Evolutionary conservation across 35 echinoderm and acorn worm genomes (phyloP).

Genomic region (Lytechinus pictus): DNA sequence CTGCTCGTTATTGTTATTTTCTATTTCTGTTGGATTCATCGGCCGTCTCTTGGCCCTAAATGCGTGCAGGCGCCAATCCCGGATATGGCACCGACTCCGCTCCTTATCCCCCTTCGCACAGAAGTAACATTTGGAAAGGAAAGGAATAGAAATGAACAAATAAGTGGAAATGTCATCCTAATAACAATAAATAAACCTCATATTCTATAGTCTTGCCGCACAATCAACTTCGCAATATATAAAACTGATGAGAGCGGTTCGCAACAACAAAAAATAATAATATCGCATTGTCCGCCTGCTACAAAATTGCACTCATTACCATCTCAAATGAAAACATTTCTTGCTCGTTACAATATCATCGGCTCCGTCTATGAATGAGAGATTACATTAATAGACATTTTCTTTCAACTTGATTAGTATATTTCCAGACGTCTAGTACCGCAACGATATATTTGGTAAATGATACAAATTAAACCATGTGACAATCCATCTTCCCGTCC

Average conservation of each 20-base stretch:
- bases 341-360: background rate
- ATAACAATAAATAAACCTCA: constrained; percentile 15
- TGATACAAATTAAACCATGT: too few species aligned
- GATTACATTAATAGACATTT: background rate
- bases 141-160: background rate
- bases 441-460: too few species aligned
- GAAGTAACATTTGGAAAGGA: background rate
- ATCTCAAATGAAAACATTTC: constrained; percentile 5
- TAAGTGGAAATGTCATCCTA: constrained; percentile 11
- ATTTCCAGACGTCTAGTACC: too few species aligned
- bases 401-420: background rate
- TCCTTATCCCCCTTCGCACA: background rate
- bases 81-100: background rate
- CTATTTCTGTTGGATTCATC: background rate
- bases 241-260: background rate
- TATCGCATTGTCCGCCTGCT: background rate
- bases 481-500: background rate
- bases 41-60: background rate
- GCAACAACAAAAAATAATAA: background rate
- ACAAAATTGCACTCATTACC: constrained; percentile 1
- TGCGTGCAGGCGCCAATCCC: background rate
- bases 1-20: background rate
- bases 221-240: background rate
- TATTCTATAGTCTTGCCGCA: background rate
- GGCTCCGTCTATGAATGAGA: background rate